Percentiles rank a stretch among this genome's conserved stretches.
Conservation (phyloP, 2,888 invertebrate genomes). For the Caenorhabditis zanzibari region DNA sequence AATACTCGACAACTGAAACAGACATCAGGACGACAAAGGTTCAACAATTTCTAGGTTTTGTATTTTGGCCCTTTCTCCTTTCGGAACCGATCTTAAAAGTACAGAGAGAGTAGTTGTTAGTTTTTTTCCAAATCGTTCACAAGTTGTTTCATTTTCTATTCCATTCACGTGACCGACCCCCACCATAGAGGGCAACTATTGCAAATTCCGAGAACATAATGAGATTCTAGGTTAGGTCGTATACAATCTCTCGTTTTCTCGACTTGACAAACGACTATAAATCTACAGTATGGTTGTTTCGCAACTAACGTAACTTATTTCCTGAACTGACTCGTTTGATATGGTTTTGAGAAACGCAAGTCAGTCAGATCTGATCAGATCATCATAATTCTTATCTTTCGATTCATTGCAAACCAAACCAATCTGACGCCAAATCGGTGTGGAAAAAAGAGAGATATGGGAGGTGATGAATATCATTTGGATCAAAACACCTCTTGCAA, state of each 20-base stretch:
- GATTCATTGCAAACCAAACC: conserved; percentile 27
- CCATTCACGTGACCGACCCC: conserved; percentile 28
- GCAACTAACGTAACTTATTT: neutral
- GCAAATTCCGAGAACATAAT: conserved; percentile 48
- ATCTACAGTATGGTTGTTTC: conserved; percentile 36
- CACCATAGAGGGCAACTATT: conserved; percentile 10
- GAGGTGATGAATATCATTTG: conserved; percentile 45
- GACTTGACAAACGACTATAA: conserved; percentile 34
- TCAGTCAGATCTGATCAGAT: conserved; percentile 37
- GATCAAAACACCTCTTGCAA: conserved; percentile 59
- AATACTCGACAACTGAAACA: neutral
- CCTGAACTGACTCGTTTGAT: neutral
- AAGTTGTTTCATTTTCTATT: conserved; percentile 24
- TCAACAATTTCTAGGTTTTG: conserved; percentile 12
- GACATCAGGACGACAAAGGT: neutral
- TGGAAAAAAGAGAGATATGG: conserved; percentile 1
- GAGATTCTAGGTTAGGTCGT: conserved; percentile 56
- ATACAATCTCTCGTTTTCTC: conserved; percentile 28
- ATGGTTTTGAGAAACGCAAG: neutral
- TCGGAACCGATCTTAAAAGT: neutral
- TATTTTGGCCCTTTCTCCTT: conserved; percentile 7
- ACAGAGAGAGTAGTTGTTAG: neutral
- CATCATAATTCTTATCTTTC: conserved; percentile 32
- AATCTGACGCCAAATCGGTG: conserved; percentile 20
- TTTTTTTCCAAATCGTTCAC: conserved; percentile 7